Conservation (phyloP, 2,888 invertebrate genomes). For the Eristalis intricaria region DNA sequence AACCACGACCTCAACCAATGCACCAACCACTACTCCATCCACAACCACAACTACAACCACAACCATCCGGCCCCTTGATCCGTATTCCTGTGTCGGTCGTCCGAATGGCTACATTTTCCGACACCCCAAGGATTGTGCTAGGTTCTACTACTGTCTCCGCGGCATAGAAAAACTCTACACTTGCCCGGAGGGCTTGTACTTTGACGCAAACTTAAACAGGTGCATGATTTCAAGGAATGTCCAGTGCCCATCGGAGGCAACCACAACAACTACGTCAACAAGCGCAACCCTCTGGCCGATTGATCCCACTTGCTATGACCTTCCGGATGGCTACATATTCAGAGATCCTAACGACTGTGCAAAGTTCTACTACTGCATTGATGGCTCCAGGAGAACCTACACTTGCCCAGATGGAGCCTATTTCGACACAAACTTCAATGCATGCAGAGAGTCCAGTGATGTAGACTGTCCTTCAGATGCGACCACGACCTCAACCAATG, state of each 20-base stretch:
- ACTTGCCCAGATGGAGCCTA: neutral
- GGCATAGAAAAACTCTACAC: too few species aligned
- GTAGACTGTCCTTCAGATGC: neutral
- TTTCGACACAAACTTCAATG: neutral
- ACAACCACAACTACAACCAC: too few species aligned
- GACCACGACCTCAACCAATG: neutral
- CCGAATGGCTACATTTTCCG: too few species aligned
- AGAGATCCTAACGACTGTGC: neutral
- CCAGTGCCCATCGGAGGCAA: neutral
- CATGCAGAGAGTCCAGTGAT: neutral
- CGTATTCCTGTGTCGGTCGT: too few species aligned
- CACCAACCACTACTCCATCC: too few species aligned
- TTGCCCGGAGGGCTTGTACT: too few species aligned
- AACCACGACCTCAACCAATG: neutral
- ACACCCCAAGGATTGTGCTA: too few species aligned
- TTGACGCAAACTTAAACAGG: too few species aligned
- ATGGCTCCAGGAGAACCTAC: neutral
- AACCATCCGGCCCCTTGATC: too few species aligned
- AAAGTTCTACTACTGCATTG: neutral
- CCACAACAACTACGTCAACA: slow-evolving; percentile 1
- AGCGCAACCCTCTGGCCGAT: neutral
- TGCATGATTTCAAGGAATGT: too few species aligned
- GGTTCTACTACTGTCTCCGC: too few species aligned
- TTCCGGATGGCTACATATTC: neutral
- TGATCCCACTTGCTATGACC: neutral